phyloP scores from a whole-genome alignment of 2,888 invertebrate species.

The Andrena hattorfiana region DNA sequence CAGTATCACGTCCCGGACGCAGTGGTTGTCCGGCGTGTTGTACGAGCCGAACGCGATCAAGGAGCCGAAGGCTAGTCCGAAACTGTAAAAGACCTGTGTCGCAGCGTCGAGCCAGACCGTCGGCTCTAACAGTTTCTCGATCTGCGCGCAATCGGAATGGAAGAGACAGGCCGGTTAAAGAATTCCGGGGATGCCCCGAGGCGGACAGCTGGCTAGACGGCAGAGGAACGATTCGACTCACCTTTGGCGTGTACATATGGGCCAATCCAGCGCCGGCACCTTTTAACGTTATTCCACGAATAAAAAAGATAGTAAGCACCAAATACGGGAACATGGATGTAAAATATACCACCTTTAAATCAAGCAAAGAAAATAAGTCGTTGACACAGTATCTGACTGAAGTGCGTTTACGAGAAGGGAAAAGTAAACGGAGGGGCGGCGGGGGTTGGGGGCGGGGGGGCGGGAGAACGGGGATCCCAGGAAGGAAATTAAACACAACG shows the following conservation, averaged over 20 bases:
- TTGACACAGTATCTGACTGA: conserved; percentile 34
- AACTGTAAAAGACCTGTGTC: conserved; percentile 98
- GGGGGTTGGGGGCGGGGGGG: neutral
- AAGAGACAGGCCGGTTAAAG: neutral
- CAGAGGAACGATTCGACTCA: conserved; percentile 81
- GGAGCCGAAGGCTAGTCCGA: conserved; percentile 97
- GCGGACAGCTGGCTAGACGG: neutral
- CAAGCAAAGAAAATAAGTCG: conserved; percentile 59
- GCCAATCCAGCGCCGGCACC: conserved; percentile 94
- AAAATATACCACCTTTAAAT: conserved; percentile 94
- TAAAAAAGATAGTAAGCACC: conserved; percentile 97
- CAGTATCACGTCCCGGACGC: conserved; percentile 95
- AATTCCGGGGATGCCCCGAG: neutral
- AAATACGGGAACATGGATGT: conserved; percentile 98
- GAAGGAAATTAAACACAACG: conserved; percentile 32
- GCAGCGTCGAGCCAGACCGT: conserved; percentile 98
- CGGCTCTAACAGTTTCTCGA: conserved; percentile 93
- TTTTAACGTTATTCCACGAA: conserved; percentile 94
- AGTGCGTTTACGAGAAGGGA: conserved; percentile 23
- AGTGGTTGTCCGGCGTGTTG: conserved; percentile 97
- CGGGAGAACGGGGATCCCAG: conserved; percentile 2
- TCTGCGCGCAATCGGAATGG: conserved; percentile 85
- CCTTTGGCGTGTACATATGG: conserved; percentile 97
- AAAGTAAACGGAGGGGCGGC: neutral
- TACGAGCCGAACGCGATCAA: conserved; percentile 98